phyloP scores from a whole-genome alignment of 1,140 invertebrate species.

The Artemia franciscana region DNA sequence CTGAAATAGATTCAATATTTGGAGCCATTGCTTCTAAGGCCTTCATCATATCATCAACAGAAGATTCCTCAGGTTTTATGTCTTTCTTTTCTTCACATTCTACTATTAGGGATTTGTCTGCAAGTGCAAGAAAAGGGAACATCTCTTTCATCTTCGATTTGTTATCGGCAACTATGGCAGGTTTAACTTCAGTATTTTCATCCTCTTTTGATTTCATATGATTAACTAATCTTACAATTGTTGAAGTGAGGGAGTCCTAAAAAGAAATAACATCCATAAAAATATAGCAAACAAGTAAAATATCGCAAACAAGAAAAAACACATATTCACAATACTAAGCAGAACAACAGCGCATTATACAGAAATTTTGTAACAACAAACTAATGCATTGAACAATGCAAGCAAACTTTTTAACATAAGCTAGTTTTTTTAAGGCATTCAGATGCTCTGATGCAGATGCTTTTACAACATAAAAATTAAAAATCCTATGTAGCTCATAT shows the following conservation, averaged over 20 bases:
- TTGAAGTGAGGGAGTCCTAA: slow-evolving; percentile 72
- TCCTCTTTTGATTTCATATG: slow-evolving; percentile 55
- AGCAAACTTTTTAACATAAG: no score
- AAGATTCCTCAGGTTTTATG: slow-evolving; percentile 23
- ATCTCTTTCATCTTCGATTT: slow-evolving; percentile 32
- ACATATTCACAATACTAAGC: no score
- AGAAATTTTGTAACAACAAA: no score
- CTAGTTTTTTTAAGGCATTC: no score
- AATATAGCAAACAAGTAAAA: not conserved
- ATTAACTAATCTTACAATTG: slow-evolving; percentile 73
- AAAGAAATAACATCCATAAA: slow-evolving; percentile 15
- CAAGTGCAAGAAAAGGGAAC: slow-evolving; percentile 71
- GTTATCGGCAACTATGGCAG: slow-evolving; percentile 11
- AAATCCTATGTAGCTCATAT: no score
- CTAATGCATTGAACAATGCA: no score
- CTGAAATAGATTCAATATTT: slow-evolving; percentile 18
- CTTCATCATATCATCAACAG: slow-evolving; percentile 60
- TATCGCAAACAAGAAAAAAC: no score
- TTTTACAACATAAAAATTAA: no score
- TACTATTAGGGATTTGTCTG: slow-evolving; percentile 38
- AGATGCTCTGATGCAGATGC: no score
- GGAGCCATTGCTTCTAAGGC: slow-evolving; percentile 69
- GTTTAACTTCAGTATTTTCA: slow-evolving; percentile 1
- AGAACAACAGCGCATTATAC: no score
- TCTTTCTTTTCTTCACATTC: slow-evolving; percentile 20